Percentiles rank a stretch among this genome's conserved stretches.
phyloP scores from a whole-genome alignment of 2,888 invertebrate species.

The Nephrocerus scutellatus region DNA sequence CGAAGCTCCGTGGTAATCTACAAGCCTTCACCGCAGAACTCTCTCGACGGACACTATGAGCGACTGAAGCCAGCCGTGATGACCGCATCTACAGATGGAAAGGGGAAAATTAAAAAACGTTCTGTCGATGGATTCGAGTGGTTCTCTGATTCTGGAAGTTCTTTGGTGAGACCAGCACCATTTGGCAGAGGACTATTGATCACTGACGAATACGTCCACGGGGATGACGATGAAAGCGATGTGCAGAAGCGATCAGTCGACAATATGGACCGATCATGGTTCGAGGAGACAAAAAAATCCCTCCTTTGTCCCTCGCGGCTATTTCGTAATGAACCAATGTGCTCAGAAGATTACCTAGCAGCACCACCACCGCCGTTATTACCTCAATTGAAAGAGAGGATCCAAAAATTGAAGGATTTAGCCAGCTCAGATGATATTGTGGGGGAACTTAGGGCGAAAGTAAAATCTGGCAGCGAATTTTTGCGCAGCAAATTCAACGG shows the following conservation, averaged over 20 bases:
- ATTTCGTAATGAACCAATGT: too few relatives aligned
- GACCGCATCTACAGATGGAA: conserved; percentile 12
- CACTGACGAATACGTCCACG: neutral
- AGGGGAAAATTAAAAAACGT: conserved; percentile 25
- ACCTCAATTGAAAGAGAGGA: too few relatives aligned
- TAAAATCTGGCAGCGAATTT: too few relatives aligned
- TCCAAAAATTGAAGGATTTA: too few relatives aligned
- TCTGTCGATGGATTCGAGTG: conserved; percentile 33
- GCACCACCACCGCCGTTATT: too few relatives aligned
- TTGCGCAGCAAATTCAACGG: too few relatives aligned
- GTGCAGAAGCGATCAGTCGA: neutral
- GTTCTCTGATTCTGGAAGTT: conserved; percentile 38
- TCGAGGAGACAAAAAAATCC: conserved; percentile 15
- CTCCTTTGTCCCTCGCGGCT: conserved; percentile 23
- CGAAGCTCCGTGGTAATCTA: conserved; percentile 42
- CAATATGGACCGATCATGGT: conserved; percentile 21
- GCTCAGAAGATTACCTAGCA: too few relatives aligned
- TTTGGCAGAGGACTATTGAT: conserved; percentile 19
- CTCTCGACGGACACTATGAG: conserved; percentile 19
- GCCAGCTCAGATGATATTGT: too few relatives aligned
- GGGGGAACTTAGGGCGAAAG: too few relatives aligned
- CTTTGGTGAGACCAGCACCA: conserved; percentile 38
- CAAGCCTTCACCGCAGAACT: conserved; percentile 27
- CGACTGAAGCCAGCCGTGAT: conserved; percentile 13
- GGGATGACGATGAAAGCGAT: neutral